These are phyloP conservation scores for Drosophila fuyamai DNA, from an alignment of 1,140 invertebrate genomes.

Conservation along the genomic window DNA sequence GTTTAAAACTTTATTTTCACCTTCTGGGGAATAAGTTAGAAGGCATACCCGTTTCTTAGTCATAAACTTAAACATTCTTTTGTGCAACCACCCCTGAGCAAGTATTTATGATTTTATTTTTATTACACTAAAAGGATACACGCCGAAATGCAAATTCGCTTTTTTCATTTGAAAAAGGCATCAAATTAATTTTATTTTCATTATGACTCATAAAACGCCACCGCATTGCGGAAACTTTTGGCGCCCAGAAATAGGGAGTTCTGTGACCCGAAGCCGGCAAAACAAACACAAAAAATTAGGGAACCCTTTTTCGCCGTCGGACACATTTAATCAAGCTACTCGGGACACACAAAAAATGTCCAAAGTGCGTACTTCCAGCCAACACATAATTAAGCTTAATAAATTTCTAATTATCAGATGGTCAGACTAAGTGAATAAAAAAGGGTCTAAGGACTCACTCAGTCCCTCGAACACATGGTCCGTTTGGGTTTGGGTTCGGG, in stretches of 20 bases:
- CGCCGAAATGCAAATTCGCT: slow-evolving; percentile 60
- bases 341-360: slow-evolving; percentile 40
- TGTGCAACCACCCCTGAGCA: slow-evolving; percentile 21
- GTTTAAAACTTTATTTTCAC: slow-evolving; percentile 30
- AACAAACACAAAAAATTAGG: slow-evolving; percentile 47
- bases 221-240: slow-evolving; percentile 63
- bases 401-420: slow-evolving; percentile 84
- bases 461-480: slow-evolving; percentile 54
- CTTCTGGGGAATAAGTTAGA: slow-evolving; percentile 2
- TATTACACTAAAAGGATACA: slow-evolving; percentile 64
- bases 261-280: slow-evolving; percentile 34
- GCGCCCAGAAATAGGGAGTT: slow-evolving; percentile 22
- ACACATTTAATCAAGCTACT: slow-evolving; percentile 61
- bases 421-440: slow-evolving; percentile 74
- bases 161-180: slow-evolving; percentile 51
- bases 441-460: slow-evolving; percentile 65
- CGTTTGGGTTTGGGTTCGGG: background rate
- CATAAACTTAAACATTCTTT: slow-evolving; percentile 42
- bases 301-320: slow-evolving; percentile 44
- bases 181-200: slow-evolving; percentile 81
- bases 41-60: slow-evolving; percentile 15
- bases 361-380: slow-evolving; percentile 73
- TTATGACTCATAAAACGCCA: slow-evolving; percentile 72
- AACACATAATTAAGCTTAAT: slow-evolving; percentile 83
- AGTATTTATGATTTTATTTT: slow-evolving; percentile 61